These are phyloP conservation scores for Melanerpes aurifrons DNA, from an alignment of 2,113 vertebrate genomes.

Conservation along the genomic window DNA sequence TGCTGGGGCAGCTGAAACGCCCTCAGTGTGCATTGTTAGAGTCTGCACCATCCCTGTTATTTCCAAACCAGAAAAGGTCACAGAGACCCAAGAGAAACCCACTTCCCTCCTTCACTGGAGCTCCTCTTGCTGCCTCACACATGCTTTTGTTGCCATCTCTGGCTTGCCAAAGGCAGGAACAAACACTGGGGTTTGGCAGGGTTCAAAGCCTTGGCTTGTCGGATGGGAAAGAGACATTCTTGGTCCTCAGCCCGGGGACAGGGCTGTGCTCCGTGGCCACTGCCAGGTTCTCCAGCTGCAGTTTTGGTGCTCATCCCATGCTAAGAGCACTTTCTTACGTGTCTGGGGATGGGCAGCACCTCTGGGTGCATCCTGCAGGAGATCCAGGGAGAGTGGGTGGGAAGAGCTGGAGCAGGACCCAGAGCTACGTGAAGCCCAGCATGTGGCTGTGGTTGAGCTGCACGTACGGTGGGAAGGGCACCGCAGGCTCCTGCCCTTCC, in stretches of 20 bases:
- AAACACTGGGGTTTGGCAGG: constrained; percentile 59
- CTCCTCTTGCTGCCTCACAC: constrained; percentile 20
- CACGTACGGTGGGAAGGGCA: neutral
- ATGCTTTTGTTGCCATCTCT: constrained; percentile 39
- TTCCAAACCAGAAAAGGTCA: constrained; percentile 60
- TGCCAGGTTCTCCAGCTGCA: constrained; percentile 44
- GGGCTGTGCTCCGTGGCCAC: neutral
- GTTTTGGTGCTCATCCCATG: neutral
- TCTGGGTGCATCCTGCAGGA: neutral
- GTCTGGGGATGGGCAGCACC: neutral
- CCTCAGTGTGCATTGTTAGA: neutral
- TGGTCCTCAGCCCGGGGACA: constrained; percentile 4
- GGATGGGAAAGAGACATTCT: constrained; percentile 46
- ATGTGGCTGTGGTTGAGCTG: neutral
- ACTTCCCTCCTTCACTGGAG: constrained; percentile 39
- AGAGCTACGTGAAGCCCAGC: neutral
- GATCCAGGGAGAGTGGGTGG: neutral
- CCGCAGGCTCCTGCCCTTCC: neutral
- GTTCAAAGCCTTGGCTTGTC: neutral
- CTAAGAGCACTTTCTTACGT: neutral
- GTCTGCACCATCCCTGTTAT: neutral
- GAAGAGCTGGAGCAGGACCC: neutral
- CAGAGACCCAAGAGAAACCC: constrained; percentile 41
- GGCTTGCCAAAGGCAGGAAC: constrained; percentile 38
- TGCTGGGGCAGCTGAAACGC: neutral